Percentiles rank a stretch among this genome's conserved stretches.
Evolutionary conservation across 2,113 vertebrate genomes (phyloP).

Genomic region (Sphaerodactylus townsendi): DNA sequence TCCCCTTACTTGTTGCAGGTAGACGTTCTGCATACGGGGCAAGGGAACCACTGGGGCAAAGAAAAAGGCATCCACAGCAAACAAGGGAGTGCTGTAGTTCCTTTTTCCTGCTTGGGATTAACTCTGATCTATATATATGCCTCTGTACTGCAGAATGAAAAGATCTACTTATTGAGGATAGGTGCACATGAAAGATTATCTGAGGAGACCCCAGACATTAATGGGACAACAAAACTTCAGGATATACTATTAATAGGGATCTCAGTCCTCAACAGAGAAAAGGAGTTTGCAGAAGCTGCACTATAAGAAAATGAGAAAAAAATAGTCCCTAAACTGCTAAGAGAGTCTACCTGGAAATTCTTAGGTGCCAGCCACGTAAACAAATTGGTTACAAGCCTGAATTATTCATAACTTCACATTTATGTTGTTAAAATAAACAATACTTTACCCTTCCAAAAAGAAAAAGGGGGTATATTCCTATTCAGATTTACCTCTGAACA

Average conservation of each 20-base stretch:
- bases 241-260: neutral
- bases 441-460: neutral
- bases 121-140: neutral
- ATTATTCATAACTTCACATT: neutral
- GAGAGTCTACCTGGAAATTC: neutral
- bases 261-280: neutral
- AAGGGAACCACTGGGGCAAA: no score
- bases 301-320: neutral
- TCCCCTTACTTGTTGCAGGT: no score
- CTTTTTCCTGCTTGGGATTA: constrained; percentile 31
- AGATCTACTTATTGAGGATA: neutral
- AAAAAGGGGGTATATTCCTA: neutral
- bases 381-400: neutral
- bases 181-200: neutral
- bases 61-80: no score
- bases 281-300: neutral
- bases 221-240: neutral
- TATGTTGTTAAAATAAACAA: neutral
- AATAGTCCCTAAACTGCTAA: neutral
- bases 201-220: neutral
- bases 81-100: neutral
- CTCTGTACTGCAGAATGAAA: neutral
- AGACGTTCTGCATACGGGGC: no score
- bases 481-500: neutral
- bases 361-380: neutral